Evolutionary conservation across 2,113 vertebrate genomes (phyloP).

Genomic region (Mus pahari): DNA sequence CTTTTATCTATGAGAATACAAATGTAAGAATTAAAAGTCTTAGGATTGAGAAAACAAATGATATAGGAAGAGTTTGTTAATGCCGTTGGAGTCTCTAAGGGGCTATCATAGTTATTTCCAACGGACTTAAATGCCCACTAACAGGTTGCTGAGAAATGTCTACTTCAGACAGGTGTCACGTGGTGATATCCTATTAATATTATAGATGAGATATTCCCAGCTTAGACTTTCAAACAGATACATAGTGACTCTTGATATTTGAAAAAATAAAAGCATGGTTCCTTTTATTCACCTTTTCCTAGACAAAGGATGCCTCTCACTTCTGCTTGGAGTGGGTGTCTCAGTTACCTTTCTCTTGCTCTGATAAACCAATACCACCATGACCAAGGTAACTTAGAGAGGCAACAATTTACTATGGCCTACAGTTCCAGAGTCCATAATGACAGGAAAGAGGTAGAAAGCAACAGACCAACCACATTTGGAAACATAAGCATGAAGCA

Average conservation of each 20-base stretch:
- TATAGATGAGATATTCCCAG: neutral
- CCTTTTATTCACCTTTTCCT: neutral
- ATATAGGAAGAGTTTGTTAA: neutral
- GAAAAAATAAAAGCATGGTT: neutral
- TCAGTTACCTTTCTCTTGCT: neutral
- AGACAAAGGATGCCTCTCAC: neutral
- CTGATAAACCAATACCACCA: neutral
- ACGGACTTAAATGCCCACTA: neutral
- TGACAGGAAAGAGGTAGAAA: neutral
- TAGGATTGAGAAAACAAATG: neutral
- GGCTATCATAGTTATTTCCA: neutral
- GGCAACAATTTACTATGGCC: neutral
- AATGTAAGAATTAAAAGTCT: slow-evolving; percentile 16
- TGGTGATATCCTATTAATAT: neutral
- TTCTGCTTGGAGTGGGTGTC: neutral
- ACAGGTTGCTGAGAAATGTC: neutral
- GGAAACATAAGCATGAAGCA: neutral
- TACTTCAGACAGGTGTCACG: neutral
- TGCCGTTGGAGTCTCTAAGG: neutral
- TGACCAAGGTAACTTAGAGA: neutral
- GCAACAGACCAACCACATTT: neutral
- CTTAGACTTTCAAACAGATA: neutral
- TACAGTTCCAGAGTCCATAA: too few relatives aligned
- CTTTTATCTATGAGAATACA: slow-evolving; percentile 42
- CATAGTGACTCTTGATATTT: slow-evolving; percentile 29